phyloP scores from a whole-genome alignment of 2,113 vertebrate genomes.

The Tychaedon coryphoeus region DNA sequence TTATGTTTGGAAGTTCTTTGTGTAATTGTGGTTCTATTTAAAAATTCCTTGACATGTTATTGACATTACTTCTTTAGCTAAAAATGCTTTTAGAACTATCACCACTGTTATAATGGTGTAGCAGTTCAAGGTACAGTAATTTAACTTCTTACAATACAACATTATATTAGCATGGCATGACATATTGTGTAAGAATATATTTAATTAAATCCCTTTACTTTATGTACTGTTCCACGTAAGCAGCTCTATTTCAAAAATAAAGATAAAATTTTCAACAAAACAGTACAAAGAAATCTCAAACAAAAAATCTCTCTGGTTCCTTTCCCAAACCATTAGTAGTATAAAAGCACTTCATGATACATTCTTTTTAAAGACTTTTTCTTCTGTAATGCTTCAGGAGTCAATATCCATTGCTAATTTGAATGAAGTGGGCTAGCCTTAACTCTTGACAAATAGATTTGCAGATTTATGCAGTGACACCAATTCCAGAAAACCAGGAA shows the following conservation, averaged over 20 bases:
- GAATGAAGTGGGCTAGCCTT: slow-evolving; percentile 64
- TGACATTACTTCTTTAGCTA: neutral
- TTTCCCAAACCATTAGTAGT: neutral
- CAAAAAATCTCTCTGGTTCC: neutral
- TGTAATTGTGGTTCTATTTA: neutral
- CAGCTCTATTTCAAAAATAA: neutral
- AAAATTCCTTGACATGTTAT: neutral
- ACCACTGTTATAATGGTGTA: neutral
- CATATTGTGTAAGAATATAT: neutral
- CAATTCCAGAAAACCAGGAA: slow-evolving; percentile 95
- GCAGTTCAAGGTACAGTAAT: neutral
- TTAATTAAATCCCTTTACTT: neutral
- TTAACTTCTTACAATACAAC: neutral
- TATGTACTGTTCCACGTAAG: neutral
- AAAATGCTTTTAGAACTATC: neutral
- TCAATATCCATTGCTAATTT: neutral
- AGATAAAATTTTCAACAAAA: neutral
- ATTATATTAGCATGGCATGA: neutral
- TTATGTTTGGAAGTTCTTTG: neutral
- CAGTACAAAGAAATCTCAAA: neutral
- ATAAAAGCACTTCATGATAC: neutral
- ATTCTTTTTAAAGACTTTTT: neutral
- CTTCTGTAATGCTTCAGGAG: neutral
- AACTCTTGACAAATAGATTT: slow-evolving; percentile 81
- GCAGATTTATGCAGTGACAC: slow-evolving; percentile 97